Evolutionary conservation across 2,888 invertebrate species (phyloP), one percentile per base, ranked within the genome.

Genomic region (Leptopilina syphax): DNA sequence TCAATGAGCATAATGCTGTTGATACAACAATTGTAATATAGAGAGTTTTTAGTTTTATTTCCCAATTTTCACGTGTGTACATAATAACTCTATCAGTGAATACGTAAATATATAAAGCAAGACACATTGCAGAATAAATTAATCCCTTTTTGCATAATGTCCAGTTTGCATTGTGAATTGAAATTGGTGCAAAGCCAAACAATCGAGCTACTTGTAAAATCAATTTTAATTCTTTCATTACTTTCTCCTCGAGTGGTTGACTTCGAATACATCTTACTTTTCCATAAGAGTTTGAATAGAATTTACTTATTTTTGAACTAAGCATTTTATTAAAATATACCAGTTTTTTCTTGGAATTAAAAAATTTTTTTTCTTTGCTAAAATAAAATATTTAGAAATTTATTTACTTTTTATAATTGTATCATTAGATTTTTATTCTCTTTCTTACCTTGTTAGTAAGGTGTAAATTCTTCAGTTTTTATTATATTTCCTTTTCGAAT

Each of bases 161-260:
- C 24, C 18, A 63, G 1, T 24, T 63, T 18, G 6, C 5, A 63
- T 63, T 9, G 5, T 18, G 18, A 18, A 63, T 63, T 18, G 24
- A 63, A 63, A 63, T 18, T 63, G 63, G 63, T 24, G 63, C 63
- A 18, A 63, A 63, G 24, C 63, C 63, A 24, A 63, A 63, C 9
- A 63, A 8, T 63, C 24, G 6, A 24, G 18, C 24, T 63, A 63
- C 4, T 63, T 18, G 63, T 24, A 63, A 63, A 63, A 63, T 63
- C 7, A 63, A 24, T 24, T 63, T 63, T 9, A 63, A 24, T 63
- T 63, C 63, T 63, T 24, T 63, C 0, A 18, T 63, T 9, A 63
- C 63, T 2, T 63, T 63, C 63, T 63, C 63, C n/a, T 63, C 63
- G 24, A 5, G 50, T 3, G 9, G 12, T 50, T 10, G 50, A 2